A percentile compares a stretch with the other conserved stretches of the same genome.
These are phyloP conservation scores for Micrasema longulum DNA, from an alignment of 1,140 invertebrate species.

Conservation along the genomic window DNA sequence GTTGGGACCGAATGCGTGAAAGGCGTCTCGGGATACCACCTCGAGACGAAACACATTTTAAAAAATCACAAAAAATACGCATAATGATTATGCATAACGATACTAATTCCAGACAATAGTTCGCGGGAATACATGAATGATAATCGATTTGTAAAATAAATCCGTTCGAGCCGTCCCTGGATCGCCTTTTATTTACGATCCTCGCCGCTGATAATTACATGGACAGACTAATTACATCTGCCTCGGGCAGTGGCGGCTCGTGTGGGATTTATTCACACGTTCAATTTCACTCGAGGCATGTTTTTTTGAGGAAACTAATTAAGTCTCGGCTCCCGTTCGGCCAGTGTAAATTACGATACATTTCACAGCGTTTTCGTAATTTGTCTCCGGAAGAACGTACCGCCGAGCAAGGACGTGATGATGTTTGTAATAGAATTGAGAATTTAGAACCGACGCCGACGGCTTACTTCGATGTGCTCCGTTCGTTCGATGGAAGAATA, in stretches of 20 bases:
- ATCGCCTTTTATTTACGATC: conserved; percentile 24
- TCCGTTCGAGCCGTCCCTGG: conserved; percentile 30
- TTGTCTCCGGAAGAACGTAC: conserved; percentile 18
- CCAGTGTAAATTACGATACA: conserved; percentile 43
- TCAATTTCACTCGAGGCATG: conserved; percentile 31
- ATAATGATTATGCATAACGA: conserved; percentile 31
- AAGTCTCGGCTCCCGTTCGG: conserved; percentile 48
- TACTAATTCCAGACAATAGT: conserved; percentile 37
- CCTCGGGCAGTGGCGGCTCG: conserved; percentile 34
- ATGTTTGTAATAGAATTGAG: conserved; percentile 36
- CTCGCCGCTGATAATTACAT: conserved; percentile 40
- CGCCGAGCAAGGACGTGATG: conserved; percentile 33
- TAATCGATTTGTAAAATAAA: conserved; percentile 42
- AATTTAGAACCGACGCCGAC: conserved; percentile 21
- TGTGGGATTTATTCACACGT: conserved; percentile 37
- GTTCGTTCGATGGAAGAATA: no score
- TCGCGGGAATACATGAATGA: conserved; percentile 27
- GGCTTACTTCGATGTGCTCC: no score
- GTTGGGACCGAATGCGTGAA: neutral
- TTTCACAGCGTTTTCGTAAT: conserved; percentile 40
- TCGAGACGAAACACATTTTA: conserved; percentile 3
- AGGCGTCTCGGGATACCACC: neutral
- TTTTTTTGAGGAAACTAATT: conserved; percentile 49
- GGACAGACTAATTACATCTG: conserved; percentile 41
- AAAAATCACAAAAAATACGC: conserved; percentile 11